Evolutionary conservation across 2,797 vertebrate species (phyloP).

Genomic region (Poecilia wingei): DNA sequence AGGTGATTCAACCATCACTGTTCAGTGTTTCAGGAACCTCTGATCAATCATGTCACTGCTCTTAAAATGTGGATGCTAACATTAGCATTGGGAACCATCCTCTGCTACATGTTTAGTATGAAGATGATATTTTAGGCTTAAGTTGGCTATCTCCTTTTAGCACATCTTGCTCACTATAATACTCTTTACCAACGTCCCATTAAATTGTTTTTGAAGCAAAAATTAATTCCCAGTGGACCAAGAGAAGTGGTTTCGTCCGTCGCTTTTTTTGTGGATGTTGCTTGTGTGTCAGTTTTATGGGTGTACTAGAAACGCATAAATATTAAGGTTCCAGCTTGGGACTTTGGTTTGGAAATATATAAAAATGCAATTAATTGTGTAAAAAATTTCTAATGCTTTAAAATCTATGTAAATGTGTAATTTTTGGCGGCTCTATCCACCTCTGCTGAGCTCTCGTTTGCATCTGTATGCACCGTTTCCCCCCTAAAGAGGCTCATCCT

Average conservation of each 20-base stretch:
- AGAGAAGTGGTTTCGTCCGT: background rate
- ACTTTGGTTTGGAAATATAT: background rate
- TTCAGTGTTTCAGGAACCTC: background rate
- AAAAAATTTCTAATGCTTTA: background rate
- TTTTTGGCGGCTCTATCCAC: background rate
- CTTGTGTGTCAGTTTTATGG: background rate
- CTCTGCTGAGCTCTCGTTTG: background rate
- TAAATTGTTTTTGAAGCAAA: background rate
- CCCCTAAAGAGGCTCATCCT: background rate
- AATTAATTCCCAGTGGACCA: background rate
- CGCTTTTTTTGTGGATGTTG: background rate
- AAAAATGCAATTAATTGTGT: background rate
- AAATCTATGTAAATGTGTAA: background rate
- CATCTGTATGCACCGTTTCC: background rate
- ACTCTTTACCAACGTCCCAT: background rate
- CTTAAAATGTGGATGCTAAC: background rate
- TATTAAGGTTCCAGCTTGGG: background rate
- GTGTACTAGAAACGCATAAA: background rate
- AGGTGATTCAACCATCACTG: background rate
- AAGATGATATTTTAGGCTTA: background rate
- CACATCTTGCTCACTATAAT: background rate
- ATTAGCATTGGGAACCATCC: background rate
- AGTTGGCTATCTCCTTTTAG: background rate
- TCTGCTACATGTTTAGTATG: background rate
- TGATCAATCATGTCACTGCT: background rate